These are phyloP conservation scores for Yasuhikotakia modesta DNA, from an alignment of 2,797 vertebrate genomes.

Conservation along the genomic window DNA sequence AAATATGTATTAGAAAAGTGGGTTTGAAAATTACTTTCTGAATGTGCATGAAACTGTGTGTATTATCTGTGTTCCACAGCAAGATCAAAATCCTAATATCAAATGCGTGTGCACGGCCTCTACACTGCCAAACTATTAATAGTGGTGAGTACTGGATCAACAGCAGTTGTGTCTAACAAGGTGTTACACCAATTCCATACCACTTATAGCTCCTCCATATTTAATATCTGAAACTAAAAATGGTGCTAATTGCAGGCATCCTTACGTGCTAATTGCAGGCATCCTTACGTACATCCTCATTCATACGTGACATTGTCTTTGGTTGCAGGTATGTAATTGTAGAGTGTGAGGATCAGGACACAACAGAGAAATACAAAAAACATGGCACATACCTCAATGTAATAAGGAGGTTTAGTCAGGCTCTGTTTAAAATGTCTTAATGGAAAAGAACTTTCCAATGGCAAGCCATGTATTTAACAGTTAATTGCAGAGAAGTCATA, in stretches of 20 bases:
- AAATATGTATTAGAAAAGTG: too few species aligned
- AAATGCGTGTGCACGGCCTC: conserved; percentile 97
- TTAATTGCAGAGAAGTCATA: too few species aligned
- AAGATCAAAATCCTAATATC: conserved; percentile 97
- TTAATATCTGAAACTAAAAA: not conserved
- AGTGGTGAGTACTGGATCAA: conserved; percentile 84
- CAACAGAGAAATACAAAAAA: conserved; percentile 96
- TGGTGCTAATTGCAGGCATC: conserved; percentile 9
- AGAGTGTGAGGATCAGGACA: conserved; percentile 97
- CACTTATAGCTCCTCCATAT: too few species aligned
- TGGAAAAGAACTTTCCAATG: not conserved
- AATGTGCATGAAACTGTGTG: not conserved
- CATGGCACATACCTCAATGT: conserved; percentile 98
- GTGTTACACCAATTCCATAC: not conserved
- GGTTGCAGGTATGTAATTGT: conserved; percentile 93
- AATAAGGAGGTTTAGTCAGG: conserved; percentile 96
- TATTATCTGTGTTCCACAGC: conserved; percentile 73
- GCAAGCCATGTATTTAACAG: too few species aligned
- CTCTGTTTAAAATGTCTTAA: conserved; percentile 86
- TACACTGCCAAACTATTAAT: conserved; percentile 94
- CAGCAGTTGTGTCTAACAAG: too few species aligned
- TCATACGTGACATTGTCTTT: conserved; percentile 1
- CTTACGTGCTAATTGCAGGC: not conserved
- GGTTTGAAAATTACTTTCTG: too few species aligned
- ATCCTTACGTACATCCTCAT: not conserved